Conservation (phyloP, 2,113 vertebrate genomes). For the Indri indri region DNA sequence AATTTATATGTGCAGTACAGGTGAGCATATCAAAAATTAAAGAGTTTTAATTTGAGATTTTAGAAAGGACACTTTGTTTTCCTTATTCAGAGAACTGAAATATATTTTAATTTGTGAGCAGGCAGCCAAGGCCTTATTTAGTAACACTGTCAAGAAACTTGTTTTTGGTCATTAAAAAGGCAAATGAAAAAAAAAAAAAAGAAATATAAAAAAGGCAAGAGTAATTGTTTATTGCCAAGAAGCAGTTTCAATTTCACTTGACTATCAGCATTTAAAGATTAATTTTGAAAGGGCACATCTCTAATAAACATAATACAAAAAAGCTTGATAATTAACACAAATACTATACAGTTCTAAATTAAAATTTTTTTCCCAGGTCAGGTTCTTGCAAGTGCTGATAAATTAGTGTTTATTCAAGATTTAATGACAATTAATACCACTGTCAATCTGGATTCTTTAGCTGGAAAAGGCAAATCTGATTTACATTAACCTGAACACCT, state of each 20-base stretch:
- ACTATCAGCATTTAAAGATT: not conserved
- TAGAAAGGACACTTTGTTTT: not conserved
- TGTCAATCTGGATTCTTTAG: slow-evolving; percentile 65
- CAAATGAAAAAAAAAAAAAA: not conserved
- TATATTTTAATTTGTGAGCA: slow-evolving; percentile 9
- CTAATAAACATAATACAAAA: not conserved
- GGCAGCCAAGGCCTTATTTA: not conserved
- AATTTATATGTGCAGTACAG: not conserved
- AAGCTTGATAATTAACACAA: not conserved
- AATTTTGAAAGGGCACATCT: not conserved
- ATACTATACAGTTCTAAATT: not conserved
- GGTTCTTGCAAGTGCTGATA: not conserved
- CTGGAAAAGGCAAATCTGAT: slow-evolving; percentile 76
- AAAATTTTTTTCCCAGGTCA: not conserved
- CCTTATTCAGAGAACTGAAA: not conserved
- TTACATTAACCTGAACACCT: slow-evolving; percentile 76
- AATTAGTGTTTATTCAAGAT: slow-evolving; percentile 74
- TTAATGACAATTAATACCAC: slow-evolving; percentile 63
- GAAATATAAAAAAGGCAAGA: not conserved
- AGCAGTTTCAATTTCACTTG: not conserved
- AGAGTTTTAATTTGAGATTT: not conserved
- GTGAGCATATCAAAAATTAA: not conserved
- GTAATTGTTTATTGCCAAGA: not conserved
- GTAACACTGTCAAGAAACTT: not conserved
- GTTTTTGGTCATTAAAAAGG: not conserved